Conservation (phyloP, 2,113 vertebrate genomes). For the Mus pahari region DNA sequence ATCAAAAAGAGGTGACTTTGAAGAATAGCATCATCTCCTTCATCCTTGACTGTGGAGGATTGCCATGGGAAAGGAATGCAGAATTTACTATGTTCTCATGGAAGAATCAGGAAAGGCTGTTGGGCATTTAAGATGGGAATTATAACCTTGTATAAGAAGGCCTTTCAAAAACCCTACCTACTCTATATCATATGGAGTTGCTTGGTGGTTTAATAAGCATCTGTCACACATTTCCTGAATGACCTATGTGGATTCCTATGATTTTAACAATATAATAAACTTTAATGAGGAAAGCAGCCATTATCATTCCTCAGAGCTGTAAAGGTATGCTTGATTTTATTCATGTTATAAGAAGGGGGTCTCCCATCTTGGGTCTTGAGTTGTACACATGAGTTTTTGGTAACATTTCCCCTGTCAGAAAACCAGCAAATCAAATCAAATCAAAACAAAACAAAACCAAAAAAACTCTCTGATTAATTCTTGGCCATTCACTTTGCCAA, state of each 20-base stretch:
- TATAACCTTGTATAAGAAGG: background rate
- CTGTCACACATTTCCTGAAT: background rate
- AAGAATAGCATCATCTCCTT: background rate
- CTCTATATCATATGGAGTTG: background rate
- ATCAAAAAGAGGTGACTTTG: background rate
- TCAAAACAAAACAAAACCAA: conserved; percentile 41
- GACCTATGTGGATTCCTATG: background rate
- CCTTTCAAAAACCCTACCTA: background rate
- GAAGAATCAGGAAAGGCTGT: background rate
- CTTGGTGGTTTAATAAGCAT: background rate
- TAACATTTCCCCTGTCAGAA: conserved; percentile 4
- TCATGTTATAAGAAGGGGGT: background rate
- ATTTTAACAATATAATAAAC: conserved; percentile 59
- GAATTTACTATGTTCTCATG: background rate
- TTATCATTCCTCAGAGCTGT: background rate
- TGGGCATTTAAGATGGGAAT: background rate
- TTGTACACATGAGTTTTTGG: background rate
- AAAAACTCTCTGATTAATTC: conserved; percentile 28
- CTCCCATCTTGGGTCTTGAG: background rate
- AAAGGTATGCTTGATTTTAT: conserved; percentile 31
- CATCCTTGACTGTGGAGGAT: background rate
- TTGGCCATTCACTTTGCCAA: conserved; percentile 26
- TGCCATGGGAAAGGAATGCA: background rate
- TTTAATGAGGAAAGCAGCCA: conserved; percentile 17
- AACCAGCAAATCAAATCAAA: conserved; percentile 20